Percentiles rank a stretch among this genome's conserved stretches.
Evolutionary conservation across 2,888 invertebrate genomes (phyloP).

Genomic region (Nycteola revayana): DNA sequence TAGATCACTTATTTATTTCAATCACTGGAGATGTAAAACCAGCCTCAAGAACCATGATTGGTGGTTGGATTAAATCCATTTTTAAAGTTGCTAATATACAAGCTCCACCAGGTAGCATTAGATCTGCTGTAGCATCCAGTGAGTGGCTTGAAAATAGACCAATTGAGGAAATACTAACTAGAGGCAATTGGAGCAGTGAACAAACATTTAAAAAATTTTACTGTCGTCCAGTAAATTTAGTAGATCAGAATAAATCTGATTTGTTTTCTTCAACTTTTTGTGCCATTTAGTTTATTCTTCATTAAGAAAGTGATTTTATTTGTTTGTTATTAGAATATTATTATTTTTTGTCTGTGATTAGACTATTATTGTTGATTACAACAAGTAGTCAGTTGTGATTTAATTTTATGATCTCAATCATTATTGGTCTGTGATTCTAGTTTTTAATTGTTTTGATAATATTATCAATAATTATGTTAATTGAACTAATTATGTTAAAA

Average conservation of each 20-base stretch:
- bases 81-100: background rate
- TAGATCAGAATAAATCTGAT: background rate
- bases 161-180: slow-evolving; percentile 3
- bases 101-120: slow-evolving; percentile 1
- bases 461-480: too few species aligned
- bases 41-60: slow-evolving; percentile 3
- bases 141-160: background rate
- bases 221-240: background rate
- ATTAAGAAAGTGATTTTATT: background rate
- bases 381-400: background rate
- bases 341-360: background rate
- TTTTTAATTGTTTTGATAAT: too few species aligned
- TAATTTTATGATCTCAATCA: background rate
- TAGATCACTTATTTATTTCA: slow-evolving; percentile 1
- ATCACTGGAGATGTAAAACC: slow-evolving; percentile 1
- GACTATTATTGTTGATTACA: background rate
- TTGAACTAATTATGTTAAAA: background rate
- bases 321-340: background rate
- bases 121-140: too few species aligned
- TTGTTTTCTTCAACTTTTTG: background rate
- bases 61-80: slow-evolving; percentile 3
- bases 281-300: background rate
- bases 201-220: background rate
- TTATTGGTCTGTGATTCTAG: too few species aligned
- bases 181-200: slow-evolving; percentile 1